A percentile compares a stretch with the other conserved stretches of the same genome.
These are phyloP conservation scores for Andrena praecox DNA, from an alignment of 2,888 invertebrate species.

Conservation along the genomic window DNA sequence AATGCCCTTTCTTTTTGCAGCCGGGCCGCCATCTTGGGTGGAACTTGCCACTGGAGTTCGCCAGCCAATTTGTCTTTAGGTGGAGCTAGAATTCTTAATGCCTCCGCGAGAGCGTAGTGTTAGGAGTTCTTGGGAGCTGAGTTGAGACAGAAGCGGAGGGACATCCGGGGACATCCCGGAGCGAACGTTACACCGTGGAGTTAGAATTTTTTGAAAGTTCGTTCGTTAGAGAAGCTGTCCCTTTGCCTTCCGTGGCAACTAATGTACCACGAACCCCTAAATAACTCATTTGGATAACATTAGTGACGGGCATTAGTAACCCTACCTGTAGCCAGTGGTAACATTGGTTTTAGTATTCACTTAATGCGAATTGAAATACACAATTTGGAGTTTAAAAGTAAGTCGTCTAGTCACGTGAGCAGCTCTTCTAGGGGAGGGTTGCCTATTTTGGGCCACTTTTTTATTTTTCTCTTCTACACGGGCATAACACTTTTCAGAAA, in stretches of 20 bases:
- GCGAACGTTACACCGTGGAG: background rate
- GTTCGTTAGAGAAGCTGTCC: background rate
- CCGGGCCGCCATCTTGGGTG: background rate
- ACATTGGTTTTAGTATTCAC: no score
- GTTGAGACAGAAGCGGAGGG: background rate
- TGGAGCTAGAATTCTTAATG: conserved; percentile 3
- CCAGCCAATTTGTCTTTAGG: conserved; percentile 16
- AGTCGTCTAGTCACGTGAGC: no score
- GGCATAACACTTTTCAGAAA: no score
- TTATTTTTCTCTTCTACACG: no score
- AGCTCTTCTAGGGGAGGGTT: no score
- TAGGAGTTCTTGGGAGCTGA: background rate
- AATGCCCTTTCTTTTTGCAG: background rate
- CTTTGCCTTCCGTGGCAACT: background rate
- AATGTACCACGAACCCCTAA: background rate
- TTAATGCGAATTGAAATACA: no score
- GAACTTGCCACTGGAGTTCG: conserved; percentile 1
- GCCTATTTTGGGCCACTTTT: no score
- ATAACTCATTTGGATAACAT: background rate
- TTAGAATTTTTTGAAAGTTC: background rate
- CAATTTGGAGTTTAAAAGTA: no score
- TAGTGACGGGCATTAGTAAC: no score
- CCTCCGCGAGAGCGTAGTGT: background rate
- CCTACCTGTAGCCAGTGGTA: no score
- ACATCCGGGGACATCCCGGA: background rate